Conservation (phyloP, 1,140 invertebrate species). For the Platyscapa corneri region DNA sequence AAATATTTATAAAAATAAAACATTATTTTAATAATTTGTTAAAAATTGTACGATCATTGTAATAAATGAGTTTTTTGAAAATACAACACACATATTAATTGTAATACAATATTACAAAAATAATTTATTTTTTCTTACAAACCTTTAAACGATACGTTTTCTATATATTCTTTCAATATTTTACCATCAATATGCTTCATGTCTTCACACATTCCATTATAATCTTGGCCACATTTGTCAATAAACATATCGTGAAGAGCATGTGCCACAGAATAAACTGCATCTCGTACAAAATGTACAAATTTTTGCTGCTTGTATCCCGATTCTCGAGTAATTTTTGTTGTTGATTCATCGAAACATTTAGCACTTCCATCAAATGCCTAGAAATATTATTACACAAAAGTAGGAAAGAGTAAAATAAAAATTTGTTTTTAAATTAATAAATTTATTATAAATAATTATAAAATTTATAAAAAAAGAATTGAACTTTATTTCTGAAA, state of each 20-base stretch:
- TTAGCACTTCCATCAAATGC: not conserved
- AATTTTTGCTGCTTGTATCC: conserved; percentile 73
- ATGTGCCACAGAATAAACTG: conserved; percentile 76
- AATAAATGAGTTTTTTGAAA: no score
- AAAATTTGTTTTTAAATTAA: no score
- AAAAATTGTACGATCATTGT: no score
- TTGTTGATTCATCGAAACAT: conserved; percentile 22
- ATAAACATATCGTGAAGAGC: conserved; percentile 74
- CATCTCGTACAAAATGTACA: conserved; percentile 77
- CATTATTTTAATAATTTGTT: no score
- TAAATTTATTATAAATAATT: no score
- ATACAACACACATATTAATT: no score
- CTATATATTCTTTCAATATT: conserved; percentile 69
- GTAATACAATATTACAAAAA: no score
- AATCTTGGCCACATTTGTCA: conserved; percentile 65
- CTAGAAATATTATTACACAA: not conserved
- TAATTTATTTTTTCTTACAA: conserved; percentile 14
- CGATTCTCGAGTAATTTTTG: conserved; percentile 53
- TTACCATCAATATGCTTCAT: conserved; percentile 72
- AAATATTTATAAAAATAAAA: no score
- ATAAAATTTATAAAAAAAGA: no score
- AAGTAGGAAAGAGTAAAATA: no score
- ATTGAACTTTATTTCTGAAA: no score
- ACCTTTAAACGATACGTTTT: conserved; percentile 77
- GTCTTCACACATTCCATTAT: conserved; percentile 69